phyloP scores from a whole-genome alignment of 2,113 vertebrate species.

The Malurus melanocephalus region DNA sequence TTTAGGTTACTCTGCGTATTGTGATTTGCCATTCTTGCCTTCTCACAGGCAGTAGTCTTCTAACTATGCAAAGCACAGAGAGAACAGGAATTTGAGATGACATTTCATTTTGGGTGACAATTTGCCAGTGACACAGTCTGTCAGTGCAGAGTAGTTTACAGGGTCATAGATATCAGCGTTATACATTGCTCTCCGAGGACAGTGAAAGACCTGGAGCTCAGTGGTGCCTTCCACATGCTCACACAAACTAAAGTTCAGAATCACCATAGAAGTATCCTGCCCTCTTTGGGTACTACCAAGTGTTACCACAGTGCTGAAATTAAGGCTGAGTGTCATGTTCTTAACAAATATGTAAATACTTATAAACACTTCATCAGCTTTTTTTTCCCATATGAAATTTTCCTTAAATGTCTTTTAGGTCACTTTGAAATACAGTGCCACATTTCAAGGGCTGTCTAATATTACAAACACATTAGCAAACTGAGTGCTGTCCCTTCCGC shows the following conservation, averaged over 20 bases:
- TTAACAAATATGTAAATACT: constrained; percentile 14
- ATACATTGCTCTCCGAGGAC: background rate
- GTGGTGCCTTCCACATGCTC: background rate
- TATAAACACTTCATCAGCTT: constrained; percentile 72
- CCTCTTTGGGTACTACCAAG: background rate
- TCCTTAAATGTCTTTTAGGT: constrained; percentile 75
- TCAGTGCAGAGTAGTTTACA: background rate
- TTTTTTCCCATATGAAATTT: constrained; percentile 75
- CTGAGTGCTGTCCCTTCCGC: constrained; percentile 71
- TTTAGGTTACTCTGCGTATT: background rate
- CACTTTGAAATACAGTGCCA: constrained; percentile 74
- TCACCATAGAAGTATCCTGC: background rate
- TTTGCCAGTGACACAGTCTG: background rate
- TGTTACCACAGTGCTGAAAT: background rate
- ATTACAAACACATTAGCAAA: constrained; percentile 80
- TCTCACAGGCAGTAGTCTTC: background rate
- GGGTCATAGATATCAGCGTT: background rate
- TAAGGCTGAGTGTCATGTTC: background rate
- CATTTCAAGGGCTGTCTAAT: constrained; percentile 71
- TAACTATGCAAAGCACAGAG: background rate
- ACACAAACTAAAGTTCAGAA: background rate
- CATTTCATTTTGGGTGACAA: background rate
- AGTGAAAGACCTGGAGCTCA: background rate
- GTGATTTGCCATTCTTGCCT: background rate
- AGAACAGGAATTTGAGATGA: background rate